A percentile compares a stretch with the other conserved stretches of the same genome.
These are phyloP conservation scores for Xanthostigma xanthostigma DNA, from an alignment of 2,888 invertebrate species.

Conservation along the genomic window DNA sequence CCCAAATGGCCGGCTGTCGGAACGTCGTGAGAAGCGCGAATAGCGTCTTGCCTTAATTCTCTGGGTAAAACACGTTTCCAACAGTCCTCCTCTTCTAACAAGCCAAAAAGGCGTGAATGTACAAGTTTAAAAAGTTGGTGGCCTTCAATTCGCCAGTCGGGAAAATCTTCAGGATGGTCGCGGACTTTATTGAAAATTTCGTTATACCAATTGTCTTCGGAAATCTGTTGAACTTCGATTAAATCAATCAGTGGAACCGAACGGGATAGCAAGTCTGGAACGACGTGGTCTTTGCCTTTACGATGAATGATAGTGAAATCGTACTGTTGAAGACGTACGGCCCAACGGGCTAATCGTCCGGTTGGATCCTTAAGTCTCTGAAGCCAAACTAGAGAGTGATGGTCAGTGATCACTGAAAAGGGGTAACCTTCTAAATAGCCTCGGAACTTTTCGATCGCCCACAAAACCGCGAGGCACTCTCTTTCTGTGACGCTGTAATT, in stretches of 20 bases:
- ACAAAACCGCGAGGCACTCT: slow-evolving; percentile 15
- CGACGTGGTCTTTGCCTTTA: slow-evolving; percentile 7
- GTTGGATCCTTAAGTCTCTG: slow-evolving; percentile 12
- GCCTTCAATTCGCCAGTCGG: slow-evolving; percentile 7
- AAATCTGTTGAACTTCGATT: background rate
- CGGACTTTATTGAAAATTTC: background rate
- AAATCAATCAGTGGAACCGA: background rate
- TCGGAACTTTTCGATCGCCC: slow-evolving; percentile 13
- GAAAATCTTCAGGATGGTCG: background rate
- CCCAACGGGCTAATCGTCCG: slow-evolving; percentile 11
- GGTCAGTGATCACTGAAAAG: slow-evolving; percentile 16
- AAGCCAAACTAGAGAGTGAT: slow-evolving; percentile 14
- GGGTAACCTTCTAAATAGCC: slow-evolving; percentile 14
- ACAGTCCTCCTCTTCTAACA: background rate
- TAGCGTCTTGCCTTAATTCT: background rate
- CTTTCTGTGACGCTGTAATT: slow-evolving; percentile 3
- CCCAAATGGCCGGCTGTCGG: slow-evolving; percentile 12
- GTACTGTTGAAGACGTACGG: slow-evolving; percentile 10
- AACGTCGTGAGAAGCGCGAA: slow-evolving; percentile 7
- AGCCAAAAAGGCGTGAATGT: background rate
- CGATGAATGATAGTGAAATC: slow-evolving; percentile 10
- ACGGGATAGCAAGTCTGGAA: slow-evolving; percentile 11
- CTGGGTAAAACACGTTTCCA: slow-evolving; percentile 12
- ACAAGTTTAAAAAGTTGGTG: background rate
- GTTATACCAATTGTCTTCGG: background rate